Conservation (phyloP, 2,888 invertebrate species). For the Euspilapteryx auroguttella region DNA sequence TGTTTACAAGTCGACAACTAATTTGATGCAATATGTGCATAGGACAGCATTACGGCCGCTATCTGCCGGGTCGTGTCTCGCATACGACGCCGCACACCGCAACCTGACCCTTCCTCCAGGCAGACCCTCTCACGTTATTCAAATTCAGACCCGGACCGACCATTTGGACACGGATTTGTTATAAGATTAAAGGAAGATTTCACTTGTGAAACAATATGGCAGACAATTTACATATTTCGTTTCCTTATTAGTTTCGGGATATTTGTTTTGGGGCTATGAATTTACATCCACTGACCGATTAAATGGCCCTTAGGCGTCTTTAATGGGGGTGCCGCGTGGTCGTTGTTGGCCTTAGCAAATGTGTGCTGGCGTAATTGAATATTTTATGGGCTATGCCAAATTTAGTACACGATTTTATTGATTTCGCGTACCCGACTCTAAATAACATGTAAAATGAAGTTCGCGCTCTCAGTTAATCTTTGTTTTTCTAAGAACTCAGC, state of each 20-base stretch:
- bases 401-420: conserved; percentile 45
- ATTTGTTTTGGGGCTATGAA: conserved; percentile 59
- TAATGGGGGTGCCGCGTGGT: conserved; percentile 61
- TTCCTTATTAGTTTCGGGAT: conserved; percentile 62
- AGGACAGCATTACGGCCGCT: conserved; percentile 57
- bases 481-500: conserved; percentile 25
- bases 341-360: conserved; percentile 58
- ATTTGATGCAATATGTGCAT: conserved; percentile 64
- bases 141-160: conserved; percentile 50
- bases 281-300: conserved; percentile 62
- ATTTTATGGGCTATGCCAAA: conserved; percentile 51
- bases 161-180: conserved; percentile 63
- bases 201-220: conserved; percentile 62
- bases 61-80: conserved; percentile 57
- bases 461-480: too few relatives aligned
- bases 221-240: conserved; percentile 61
- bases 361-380: conserved; percentile 62
- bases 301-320: conserved; percentile 62
- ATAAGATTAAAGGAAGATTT: conserved; percentile 65
- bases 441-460: too few relatives aligned
- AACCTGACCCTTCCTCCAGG: conserved; percentile 30
- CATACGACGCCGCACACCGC: conserved; percentile 47
- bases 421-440: conserved; percentile 20
- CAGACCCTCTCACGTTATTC: conserved; percentile 47
- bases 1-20: conserved; percentile 61